These are phyloP conservation scores for Myotis lucifugus DNA, from an alignment of 2,113 vertebrate genomes.

Conservation along the genomic window DNA sequence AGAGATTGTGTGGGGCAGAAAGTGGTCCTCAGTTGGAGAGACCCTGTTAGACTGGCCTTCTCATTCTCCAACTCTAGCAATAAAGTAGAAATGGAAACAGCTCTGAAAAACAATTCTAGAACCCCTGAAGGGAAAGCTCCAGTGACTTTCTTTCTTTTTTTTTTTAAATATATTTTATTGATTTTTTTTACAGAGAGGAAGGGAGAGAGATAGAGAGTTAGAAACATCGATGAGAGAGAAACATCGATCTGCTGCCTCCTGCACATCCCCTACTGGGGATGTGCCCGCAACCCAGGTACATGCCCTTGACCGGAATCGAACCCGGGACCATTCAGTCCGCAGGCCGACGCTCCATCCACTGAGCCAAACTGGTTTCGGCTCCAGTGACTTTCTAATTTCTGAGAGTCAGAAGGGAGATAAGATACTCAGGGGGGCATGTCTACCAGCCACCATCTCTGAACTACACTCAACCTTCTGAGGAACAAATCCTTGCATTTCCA, in stretches of 20 bases:
- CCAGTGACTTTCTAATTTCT: not conserved
- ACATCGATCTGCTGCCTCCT: no score
- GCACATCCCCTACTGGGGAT: no score
- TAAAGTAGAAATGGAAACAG: constrained; percentile 6
- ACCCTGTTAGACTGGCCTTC: not conserved
- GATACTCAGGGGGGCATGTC: not conserved
- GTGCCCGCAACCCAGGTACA: no score
- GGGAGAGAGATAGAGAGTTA: no score
- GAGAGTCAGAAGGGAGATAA: not conserved
- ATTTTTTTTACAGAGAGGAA: no score
- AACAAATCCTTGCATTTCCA: not conserved
- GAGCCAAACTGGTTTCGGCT: no score
- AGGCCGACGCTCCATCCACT: no score
- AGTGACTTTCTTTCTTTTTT: no score
- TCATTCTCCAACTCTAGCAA: not conserved
- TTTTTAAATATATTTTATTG: no score
- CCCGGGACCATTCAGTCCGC: no score
- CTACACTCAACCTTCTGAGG: not conserved
- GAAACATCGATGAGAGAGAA: no score
- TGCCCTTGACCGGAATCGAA: no score
- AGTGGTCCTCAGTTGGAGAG: not conserved
- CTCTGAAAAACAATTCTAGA: constrained; percentile 1
- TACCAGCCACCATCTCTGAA: not conserved
- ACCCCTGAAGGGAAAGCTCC: not conserved
- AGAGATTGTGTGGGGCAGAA: not conserved